Evolutionary conservation across 2,888 invertebrate genomes (phyloP).

Genomic region (Leptopilina syphax): DNA sequence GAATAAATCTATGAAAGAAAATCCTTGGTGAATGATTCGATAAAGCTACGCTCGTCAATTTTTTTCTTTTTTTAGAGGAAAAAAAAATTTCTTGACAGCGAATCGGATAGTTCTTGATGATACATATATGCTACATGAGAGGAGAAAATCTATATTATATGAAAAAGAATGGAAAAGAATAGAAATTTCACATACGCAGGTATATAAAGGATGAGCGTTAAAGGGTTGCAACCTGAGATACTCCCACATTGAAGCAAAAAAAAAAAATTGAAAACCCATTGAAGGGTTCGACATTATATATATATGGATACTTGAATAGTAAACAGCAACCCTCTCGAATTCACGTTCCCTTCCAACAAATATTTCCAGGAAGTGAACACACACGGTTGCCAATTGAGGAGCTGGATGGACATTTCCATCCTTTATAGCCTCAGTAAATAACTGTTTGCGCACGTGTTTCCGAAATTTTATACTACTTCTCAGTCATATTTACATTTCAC

Average conservation of each 20-base stretch:
- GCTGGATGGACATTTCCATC: not conserved
- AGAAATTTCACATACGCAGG: constrained; percentile 30
- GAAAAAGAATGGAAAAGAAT: not conserved
- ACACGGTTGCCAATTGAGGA: constrained; percentile 8
- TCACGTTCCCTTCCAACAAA: constrained; percentile 4
- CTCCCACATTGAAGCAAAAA: not conserved
- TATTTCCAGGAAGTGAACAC: not conserved
- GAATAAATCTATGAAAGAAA: not conserved
- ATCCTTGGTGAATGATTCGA: not conserved
- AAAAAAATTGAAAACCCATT: constrained; percentile 11
- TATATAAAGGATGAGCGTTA: constrained; percentile 29
- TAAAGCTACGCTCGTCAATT: constrained; percentile 18
- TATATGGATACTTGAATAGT: constrained; percentile 34
- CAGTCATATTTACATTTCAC: constrained; percentile 1
- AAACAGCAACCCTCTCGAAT: constrained; percentile 39
- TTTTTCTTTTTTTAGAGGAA: constrained; percentile 1
- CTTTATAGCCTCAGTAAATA: not conserved
- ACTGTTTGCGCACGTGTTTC: constrained; percentile 34
- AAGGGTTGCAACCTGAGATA: constrained; percentile 40
- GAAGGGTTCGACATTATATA: constrained; percentile 5
- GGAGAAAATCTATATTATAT: not conserved
- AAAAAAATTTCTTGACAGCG: constrained; percentile 4
- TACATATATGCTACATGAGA: not conserved
- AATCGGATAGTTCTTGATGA: constrained; percentile 13
- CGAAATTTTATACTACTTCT: constrained; percentile 7